Percentiles rank a stretch among this genome's conserved stretches.
These are phyloP conservation scores for Microtus pennsylvanicus DNA, from an alignment of 2,113 vertebrate genomes.

Conservation along the genomic window DNA sequence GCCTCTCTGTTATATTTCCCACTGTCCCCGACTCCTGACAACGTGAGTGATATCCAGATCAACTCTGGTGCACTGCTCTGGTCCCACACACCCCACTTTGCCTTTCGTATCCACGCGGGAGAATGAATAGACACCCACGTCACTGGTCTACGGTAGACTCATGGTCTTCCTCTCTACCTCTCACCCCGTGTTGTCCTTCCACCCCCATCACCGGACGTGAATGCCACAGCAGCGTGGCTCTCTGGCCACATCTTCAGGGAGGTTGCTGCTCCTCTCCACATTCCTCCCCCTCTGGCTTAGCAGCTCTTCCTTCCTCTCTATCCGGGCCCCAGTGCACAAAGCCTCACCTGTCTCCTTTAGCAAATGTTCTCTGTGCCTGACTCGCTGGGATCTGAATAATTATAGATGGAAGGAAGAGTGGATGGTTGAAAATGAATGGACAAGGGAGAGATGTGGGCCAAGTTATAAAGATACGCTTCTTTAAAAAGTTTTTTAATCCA, in stretches of 20 bases:
- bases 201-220: neutral
- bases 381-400: neutral
- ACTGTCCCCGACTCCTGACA: neutral
- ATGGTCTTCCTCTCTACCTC: neutral
- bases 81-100: rapidly evolving
- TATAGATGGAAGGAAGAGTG: neutral
- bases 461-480: neutral
- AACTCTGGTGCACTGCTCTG: neutral
- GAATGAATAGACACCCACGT: neutral
- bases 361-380: neutral
- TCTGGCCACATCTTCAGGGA: neutral
- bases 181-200: rapidly evolving
- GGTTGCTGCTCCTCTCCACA: neutral
- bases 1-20: neutral
- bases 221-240: neutral
- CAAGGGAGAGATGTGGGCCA: neutral
- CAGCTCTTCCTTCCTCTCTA: neutral
- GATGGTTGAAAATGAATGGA: neutral
- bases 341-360: neutral
- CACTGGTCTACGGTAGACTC: neutral
- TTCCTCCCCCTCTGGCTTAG: neutral
- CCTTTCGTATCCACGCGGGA: rapidly evolving
- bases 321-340: neutral
- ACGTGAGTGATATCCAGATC: neutral
- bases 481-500: neutral